phyloP scores from a whole-genome alignment of 2,888 invertebrate genomes.

The Halictus quadricinctus region DNA sequence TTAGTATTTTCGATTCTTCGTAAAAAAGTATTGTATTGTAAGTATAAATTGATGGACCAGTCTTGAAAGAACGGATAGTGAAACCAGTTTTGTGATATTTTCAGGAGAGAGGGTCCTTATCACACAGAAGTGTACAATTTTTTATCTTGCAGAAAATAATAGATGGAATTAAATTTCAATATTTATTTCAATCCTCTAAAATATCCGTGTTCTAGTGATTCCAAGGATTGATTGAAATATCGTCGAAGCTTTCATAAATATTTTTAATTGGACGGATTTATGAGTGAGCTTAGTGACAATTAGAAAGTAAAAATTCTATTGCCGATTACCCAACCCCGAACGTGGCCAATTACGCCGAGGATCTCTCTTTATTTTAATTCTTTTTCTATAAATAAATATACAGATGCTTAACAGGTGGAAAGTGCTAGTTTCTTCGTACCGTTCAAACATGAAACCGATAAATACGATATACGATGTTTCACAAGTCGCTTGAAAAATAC shows the following conservation, averaged over 20 bases:
- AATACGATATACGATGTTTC: too few relatives aligned
- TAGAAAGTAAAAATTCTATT: background rate
- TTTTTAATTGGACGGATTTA: background rate
- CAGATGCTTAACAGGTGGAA: background rate
- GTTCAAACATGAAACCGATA: too few relatives aligned
- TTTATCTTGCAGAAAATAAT: too few relatives aligned
- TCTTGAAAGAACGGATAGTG: background rate
- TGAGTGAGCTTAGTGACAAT: background rate
- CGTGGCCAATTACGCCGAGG: too few relatives aligned
- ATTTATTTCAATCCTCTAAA: too few relatives aligned
- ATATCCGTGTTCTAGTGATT: too few relatives aligned
- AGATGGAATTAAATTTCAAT: too few relatives aligned
- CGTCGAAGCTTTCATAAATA: too few relatives aligned
- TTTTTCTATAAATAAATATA: background rate
- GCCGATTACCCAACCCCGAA: background rate
- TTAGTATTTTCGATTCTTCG: background rate
- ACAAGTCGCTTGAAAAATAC: too few relatives aligned
- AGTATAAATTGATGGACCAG: background rate
- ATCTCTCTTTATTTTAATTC: background rate
- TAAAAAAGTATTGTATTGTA: background rate
- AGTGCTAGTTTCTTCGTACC: too few relatives aligned
- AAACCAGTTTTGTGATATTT: background rate
- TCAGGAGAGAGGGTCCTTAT: background rate
- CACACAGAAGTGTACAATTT: too few relatives aligned
- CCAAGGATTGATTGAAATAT: too few relatives aligned